A percentile compares a stretch with the other conserved stretches of the same genome.
These are phyloP conservation scores for Pseudochirops cupreus DNA, from an alignment of 2,797 vertebrate species.

Conservation along the genomic window DNA sequence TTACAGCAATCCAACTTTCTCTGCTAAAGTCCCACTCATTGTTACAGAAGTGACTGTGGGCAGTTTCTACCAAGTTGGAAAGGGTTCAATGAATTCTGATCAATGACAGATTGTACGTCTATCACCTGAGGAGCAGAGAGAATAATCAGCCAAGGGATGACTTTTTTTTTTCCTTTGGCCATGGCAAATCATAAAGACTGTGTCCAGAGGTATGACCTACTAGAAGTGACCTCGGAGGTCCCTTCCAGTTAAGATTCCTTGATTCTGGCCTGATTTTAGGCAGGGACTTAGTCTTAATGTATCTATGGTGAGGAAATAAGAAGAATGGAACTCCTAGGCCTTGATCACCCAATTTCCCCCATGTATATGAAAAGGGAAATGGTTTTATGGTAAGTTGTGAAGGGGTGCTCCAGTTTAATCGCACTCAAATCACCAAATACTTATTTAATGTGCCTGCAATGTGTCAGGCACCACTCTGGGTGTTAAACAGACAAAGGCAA, in stretches of 20 bases:
- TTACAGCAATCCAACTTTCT: not conserved
- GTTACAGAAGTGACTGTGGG: not conserved
- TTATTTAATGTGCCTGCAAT: not conserved
- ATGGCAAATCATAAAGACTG: not conserved
- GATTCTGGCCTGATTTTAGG: not conserved
- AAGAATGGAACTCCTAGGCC: too few relatives aligned
- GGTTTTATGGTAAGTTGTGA: not conserved
- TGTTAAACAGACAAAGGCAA: not conserved
- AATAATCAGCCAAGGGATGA: not conserved
- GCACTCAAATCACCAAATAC: not conserved
- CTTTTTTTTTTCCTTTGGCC: not conserved
- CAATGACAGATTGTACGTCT: not conserved
- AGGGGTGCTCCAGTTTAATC: not conserved
- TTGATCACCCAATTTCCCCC: too few relatives aligned
- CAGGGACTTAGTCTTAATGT: not conserved
- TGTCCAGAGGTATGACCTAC: not conserved
- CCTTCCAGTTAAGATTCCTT: not conserved
- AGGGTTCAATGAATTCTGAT: not conserved
- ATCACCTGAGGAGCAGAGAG: not conserved
- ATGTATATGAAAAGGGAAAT: not conserved
- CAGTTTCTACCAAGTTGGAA: not conserved
- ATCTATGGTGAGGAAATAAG: too few relatives aligned
- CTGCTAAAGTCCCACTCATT: not conserved
- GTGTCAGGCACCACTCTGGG: not conserved
- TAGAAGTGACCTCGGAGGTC: not conserved